phyloP scores from a whole-genome alignment of 1,140 invertebrate genomes.

The Drosophila malerkotliana region DNA sequence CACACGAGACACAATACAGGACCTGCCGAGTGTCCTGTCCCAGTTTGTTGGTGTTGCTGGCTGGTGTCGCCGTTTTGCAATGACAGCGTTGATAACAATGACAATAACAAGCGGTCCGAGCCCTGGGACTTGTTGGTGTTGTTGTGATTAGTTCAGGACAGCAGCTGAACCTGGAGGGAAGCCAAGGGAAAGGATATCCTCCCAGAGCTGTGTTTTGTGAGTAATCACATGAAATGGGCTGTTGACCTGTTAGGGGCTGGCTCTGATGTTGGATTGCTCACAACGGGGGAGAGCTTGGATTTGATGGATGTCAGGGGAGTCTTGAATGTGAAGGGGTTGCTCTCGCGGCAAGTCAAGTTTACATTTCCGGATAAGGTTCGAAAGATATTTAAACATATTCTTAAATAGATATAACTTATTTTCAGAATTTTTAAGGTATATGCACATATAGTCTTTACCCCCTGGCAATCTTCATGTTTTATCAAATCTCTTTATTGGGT shows the following conservation, averaged over 20 bases:
- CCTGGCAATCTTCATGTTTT: background rate
- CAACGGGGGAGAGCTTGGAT: background rate
- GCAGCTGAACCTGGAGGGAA: background rate
- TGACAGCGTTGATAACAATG: conserved; percentile 78
- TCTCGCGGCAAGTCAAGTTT: background rate
- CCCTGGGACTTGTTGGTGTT: conserved; percentile 34
- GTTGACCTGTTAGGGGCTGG: conserved; percentile 43
- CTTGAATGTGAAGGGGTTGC: conserved; percentile 8
- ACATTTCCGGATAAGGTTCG: background rate
- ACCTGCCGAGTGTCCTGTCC: conserved; percentile 11
- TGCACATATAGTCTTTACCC: too few species aligned
- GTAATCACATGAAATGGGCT: conserved; percentile 58
- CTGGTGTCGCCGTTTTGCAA: conserved; percentile 41
- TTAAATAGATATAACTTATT: too few species aligned
- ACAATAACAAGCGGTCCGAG: conserved; percentile 63
- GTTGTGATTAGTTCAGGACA: conserved; percentile 42
- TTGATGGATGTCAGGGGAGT: conserved; percentile 45
- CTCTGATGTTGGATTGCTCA: conserved; percentile 11
- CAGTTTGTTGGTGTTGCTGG: conserved; percentile 18
- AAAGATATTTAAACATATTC: too few species aligned
- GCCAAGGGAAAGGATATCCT: conserved; percentile 23
- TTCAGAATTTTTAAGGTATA: too few species aligned
- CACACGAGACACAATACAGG: conserved; percentile 58
- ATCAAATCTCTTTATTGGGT: background rate
- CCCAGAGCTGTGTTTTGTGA: conserved; percentile 21